A percentile compares a stretch with the other conserved stretches of the same genome.
phyloP scores from a whole-genome alignment of 1,140 invertebrate genomes.

The Calephelis nemesis region DNA sequence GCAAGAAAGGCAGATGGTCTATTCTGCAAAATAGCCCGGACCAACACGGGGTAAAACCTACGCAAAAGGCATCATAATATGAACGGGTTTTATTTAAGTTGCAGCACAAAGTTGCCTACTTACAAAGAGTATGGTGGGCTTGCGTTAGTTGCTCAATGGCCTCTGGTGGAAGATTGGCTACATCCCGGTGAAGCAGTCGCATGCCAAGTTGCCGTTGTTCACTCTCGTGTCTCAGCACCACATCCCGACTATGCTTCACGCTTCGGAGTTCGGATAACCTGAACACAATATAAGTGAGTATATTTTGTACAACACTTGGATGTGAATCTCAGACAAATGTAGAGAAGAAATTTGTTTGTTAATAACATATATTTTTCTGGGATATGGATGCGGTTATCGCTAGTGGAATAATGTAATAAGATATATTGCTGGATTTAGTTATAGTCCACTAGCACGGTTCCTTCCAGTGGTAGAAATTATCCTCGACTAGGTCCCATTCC shows the following conservation, averaged over 20 bases:
- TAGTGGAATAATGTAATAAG: too few relatives aligned
- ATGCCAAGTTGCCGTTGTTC: slow-evolving; percentile 87
- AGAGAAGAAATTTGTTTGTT: not conserved
- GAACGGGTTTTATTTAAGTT: too few relatives aligned
- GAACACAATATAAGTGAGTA: slow-evolving; percentile 20
- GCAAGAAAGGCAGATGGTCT: too few relatives aligned
- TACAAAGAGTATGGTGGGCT: slow-evolving; percentile 86
- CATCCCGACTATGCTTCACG: slow-evolving; percentile 86
- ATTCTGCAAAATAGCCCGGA: too few relatives aligned
- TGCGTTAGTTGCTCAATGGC: slow-evolving; percentile 84
- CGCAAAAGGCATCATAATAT: too few relatives aligned
- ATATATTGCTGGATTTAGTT: too few relatives aligned
- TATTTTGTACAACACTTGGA: not conserved
- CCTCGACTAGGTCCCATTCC: too few relatives aligned
- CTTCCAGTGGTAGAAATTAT: too few relatives aligned
- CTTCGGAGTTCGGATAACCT: slow-evolving; percentile 87
- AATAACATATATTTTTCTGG: too few relatives aligned
- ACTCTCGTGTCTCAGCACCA: slow-evolving; percentile 86
- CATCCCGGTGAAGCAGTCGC: slow-evolving; percentile 85
- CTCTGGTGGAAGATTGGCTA: slow-evolving; percentile 83
- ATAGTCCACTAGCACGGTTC: too few relatives aligned
- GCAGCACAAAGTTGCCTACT: slow-evolving; percentile 49
- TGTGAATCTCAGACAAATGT: not conserved
- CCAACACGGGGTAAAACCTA: too few relatives aligned
- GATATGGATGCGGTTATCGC: too few relatives aligned